Conservation (phyloP, 2,113 vertebrate genomes). For the Nerophis ophidion region DNA sequence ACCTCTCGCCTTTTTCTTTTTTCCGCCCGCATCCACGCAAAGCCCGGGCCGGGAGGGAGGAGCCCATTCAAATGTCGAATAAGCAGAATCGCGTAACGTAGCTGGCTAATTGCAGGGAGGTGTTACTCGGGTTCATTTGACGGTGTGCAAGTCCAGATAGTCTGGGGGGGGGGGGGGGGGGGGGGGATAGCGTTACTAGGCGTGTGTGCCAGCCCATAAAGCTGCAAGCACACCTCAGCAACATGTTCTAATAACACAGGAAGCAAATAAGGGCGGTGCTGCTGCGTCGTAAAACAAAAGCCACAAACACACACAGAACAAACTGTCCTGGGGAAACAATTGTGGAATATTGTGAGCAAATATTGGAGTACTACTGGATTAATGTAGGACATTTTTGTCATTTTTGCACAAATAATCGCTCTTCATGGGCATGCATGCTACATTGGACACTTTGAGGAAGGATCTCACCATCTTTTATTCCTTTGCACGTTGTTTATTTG, state of each 20-base stretch:
- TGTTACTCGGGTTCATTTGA: not conserved
- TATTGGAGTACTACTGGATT: too few species aligned
- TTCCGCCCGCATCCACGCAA: slow-evolving; percentile 5
- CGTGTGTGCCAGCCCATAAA: slow-evolving; percentile 20
- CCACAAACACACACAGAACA: not conserved
- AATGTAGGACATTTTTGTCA: too few species aligned
- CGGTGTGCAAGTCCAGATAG: too few species aligned
- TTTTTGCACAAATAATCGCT: too few species aligned
- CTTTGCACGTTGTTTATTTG: too few species aligned
- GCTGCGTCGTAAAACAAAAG: slow-evolving; percentile 19
- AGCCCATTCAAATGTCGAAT: not conserved
- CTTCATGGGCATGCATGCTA: too few species aligned
- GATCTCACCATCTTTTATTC: too few species aligned
- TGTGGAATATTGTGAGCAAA: not conserved
- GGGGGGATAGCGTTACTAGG: not conserved
- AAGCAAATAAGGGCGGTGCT: slow-evolving; percentile 22
- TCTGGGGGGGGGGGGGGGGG: not conserved
- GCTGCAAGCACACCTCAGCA: slow-evolving; percentile 29
- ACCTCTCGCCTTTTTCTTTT: slow-evolving; percentile 29
- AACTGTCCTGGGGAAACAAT: too few species aligned
- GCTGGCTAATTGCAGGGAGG: not conserved
- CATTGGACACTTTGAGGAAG: too few species aligned
- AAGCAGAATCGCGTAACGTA: not conserved
- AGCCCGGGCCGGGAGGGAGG: not conserved
- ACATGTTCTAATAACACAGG: slow-evolving; percentile 31